These are phyloP conservation scores for Erpobdella octoculata DNA, from an alignment of 2,888 invertebrate species.

Conservation along the genomic window DNA sequence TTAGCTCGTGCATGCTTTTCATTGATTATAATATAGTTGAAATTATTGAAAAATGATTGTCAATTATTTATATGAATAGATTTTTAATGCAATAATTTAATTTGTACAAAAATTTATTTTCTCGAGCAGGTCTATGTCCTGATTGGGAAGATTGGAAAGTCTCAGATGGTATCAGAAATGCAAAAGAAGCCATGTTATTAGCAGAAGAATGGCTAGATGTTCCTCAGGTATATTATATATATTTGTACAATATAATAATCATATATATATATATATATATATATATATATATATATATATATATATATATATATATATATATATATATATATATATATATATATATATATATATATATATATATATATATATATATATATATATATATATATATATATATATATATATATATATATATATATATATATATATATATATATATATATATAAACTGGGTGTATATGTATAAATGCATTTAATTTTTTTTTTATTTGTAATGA, in stretches of 20 bases:
- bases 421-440: not conserved
- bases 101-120: no score
- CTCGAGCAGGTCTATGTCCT: conserved; percentile 75
- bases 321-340: not conserved
- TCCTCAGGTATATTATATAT: conserved; percentile 60
- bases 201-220: conserved; percentile 83
- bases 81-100: not conserved
- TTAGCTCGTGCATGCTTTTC: no score
- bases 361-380: not conserved
- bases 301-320: not conserved
- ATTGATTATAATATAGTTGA: not conserved
- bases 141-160: conserved; percentile 83
- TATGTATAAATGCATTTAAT: not conserved
- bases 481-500: no score
- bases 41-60: not conserved
- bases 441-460: not conserved
- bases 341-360: not conserved
- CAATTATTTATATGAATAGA: not conserved
- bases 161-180: conserved; percentile 72
- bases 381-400: not conserved
- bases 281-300: not conserved
- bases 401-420: not conserved
- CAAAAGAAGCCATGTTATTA: conserved; percentile 80
- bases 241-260: not conserved
- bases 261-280: not conserved